These are phyloP conservation scores for Lochmaea crataegi DNA, from an alignment of 2,888 invertebrate species.

Conservation along the genomic window DNA sequence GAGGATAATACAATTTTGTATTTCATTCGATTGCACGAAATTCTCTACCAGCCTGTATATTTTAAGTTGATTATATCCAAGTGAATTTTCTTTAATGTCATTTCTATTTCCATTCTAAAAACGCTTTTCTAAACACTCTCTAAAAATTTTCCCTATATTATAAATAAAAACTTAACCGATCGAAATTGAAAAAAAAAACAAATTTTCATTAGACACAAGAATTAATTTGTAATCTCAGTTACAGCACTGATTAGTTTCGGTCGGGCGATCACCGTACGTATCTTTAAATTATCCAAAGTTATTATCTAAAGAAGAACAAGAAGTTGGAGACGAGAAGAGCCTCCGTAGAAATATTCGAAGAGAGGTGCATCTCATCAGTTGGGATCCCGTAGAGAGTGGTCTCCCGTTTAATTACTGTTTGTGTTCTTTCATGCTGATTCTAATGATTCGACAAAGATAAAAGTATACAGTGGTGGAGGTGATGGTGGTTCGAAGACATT, in stretches of 20 bases:
- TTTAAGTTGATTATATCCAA: too few relatives aligned
- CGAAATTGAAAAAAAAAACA: not conserved
- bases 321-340: constrained; percentile 15
- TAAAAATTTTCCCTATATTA: not conserved
- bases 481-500: constrained; percentile 31
- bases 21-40: too few relatives aligned
- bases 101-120: too few relatives aligned
- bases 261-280: constrained; percentile 6
- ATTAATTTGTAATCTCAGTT: not conserved
- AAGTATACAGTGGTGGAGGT: constrained; percentile 19
- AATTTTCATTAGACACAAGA: not conserved
- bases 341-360: constrained; percentile 16
- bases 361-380: constrained; percentile 21
- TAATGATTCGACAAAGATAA: constrained; percentile 51
- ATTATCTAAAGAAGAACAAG: constrained; percentile 19
- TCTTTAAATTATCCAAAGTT: constrained; percentile 18
- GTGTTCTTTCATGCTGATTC: constrained; percentile 49
- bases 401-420: constrained; percentile 51
- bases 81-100: too few relatives aligned
- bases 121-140: too few relatives aligned
- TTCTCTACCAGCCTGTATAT: too few relatives aligned
- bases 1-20: too few relatives aligned
- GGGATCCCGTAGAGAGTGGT: constrained; percentile 46
- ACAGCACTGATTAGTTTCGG: constrained; percentile 13
- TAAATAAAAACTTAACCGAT: too few relatives aligned